Base-by-base conservation (phyloP, 1,140 invertebrate genomes). In the Drosophila pachea region DNA sequence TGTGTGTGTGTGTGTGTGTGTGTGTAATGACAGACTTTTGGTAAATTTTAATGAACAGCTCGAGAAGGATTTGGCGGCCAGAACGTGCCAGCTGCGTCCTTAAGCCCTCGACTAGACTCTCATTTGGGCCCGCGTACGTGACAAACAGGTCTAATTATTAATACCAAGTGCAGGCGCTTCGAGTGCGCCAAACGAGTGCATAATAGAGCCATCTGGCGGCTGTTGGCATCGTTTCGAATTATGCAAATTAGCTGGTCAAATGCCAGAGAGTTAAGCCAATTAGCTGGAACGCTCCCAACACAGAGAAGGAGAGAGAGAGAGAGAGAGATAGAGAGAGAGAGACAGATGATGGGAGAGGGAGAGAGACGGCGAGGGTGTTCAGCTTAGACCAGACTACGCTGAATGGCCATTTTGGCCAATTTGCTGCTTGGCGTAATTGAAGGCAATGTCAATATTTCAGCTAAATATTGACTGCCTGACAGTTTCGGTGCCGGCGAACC, bases 201-300 rank as follows among this genome's bases (percentile, higher is more conserved):
- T 9, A 32, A 31, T 16, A 40, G 42, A 36, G 42, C 52, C 7
- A 35, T 55, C 43, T 35, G 8, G 32, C 45, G n/a, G 5, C 40
- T 40, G 50, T 63, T 54, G 49, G 22, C 35, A 38, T 35, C 16
- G 60, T 36, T 38, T 33, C 47, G 64, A 42, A 9, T 49, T 50
- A 65, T 69, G 67, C 47, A 58, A 65, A 69, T 69, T 64, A 52
- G 43, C 53, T 42, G 59, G 35, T 52, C 42, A 55, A 68, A 68
- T 48, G 36, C 45, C 50, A 35, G 58, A 40, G 12, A 35, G 8
- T 50, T 45, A 67, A 66, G 36, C 7, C 56, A 55, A 67, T 67
- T 67, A 67, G 47, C 5, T 11, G 32, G 14, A 47, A n/a, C 36
- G 5, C 40, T n/a, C 38, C 4, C n/a, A 11, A 36, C 31, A 59